Evolutionary conservation across 2,888 invertebrate species (phyloP).

Genomic region (Aphodius sticticus): DNA sequence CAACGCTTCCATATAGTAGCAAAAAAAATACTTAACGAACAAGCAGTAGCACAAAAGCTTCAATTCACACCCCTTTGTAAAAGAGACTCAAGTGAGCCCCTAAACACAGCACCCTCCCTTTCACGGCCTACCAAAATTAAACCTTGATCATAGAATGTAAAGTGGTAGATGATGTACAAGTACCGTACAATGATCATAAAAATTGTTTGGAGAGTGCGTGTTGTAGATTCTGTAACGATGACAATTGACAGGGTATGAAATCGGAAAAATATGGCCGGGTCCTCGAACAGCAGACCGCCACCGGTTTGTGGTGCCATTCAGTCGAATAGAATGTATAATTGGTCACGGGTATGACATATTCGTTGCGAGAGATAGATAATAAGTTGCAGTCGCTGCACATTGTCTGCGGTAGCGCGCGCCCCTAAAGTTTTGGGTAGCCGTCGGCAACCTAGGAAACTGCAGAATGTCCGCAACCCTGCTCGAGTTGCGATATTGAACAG

Average conservation of each 20-base stretch:
- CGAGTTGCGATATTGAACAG: too few species aligned
- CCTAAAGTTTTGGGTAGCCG: not conserved
- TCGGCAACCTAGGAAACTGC: not conserved
- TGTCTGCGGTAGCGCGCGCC: not conserved
- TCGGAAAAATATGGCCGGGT: not conserved
- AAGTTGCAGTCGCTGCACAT: not conserved
- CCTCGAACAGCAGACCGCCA: not conserved
- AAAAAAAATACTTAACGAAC: not conserved
- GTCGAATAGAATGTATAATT: not conserved
- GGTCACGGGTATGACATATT: not conserved
- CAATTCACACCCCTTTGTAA: not conserved
- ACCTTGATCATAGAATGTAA: not conserved
- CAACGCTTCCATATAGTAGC: not conserved
- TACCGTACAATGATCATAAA: not conserved
- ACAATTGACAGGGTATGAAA: not conserved
- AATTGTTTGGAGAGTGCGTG: not conserved
- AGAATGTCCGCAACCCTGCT: too few species aligned
- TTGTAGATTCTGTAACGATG: not conserved
- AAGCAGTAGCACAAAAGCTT: not conserved
- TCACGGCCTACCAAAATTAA: not conserved
- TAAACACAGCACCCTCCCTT: not conserved
- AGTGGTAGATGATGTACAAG: not conserved
- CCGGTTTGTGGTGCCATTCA: not conserved
- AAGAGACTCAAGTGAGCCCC: not conserved
- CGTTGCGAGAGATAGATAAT: conserved; percentile 4